These are phyloP conservation scores for Metacarcinus magister DNA, from an alignment of 2,888 invertebrate genomes.

Conservation along the genomic window DNA sequence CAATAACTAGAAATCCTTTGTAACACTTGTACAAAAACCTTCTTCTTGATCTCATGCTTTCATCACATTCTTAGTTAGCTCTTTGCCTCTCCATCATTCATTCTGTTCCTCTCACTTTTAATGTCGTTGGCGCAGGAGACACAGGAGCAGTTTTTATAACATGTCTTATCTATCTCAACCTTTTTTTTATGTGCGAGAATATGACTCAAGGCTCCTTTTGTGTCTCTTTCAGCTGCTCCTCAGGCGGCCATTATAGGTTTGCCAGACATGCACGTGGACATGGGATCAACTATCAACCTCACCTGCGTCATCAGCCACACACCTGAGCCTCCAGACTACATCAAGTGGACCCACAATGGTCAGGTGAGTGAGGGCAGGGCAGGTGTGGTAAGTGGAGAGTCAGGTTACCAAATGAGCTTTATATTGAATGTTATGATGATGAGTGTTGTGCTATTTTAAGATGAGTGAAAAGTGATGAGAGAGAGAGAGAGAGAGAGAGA, in stretches of 20 bases:
- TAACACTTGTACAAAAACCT: too few species aligned
- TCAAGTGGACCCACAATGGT: slow-evolving; percentile 53
- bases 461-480: not conserved
- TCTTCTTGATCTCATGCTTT: too few species aligned
- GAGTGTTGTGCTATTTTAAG: not conserved
- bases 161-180: too few species aligned
- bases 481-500: too few species aligned
- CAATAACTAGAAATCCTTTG: too few species aligned
- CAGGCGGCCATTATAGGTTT: slow-evolving; percentile 37
- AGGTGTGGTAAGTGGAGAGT: not conserved
- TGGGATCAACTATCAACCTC: slow-evolving; percentile 60
- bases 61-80: too few species aligned
- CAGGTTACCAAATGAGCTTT: not conserved
- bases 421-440: slow-evolving; percentile 11
- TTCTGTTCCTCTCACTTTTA: too few species aligned
- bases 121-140: too few species aligned
- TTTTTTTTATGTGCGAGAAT: not conserved
- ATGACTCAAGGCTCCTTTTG: not conserved
- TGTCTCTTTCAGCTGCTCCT: not conserved
- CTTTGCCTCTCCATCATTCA: too few species aligned
- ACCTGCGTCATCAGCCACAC: slow-evolving; percentile 56
- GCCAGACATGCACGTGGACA: slow-evolving; percentile 60
- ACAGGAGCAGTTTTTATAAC: too few species aligned
- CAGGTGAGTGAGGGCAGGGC: not conserved
- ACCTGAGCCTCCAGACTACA: slow-evolving; percentile 50